These are phyloP conservation scores for Melanchra persicariae DNA, from an alignment of 2,888 invertebrate genomes.

Conservation along the genomic window DNA sequence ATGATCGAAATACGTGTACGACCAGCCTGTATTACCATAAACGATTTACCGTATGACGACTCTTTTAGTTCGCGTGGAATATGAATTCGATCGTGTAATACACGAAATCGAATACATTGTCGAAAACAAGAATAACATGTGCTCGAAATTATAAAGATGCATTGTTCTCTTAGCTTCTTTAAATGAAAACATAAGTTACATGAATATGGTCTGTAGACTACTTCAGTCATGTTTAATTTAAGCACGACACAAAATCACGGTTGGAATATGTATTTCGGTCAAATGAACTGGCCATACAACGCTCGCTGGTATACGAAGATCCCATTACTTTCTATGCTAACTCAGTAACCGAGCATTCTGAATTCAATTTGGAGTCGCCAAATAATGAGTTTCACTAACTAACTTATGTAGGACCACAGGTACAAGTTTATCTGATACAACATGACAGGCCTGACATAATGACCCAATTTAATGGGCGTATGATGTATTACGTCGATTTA, in stretches of 20 bases:
- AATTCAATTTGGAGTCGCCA: slow-evolving; percentile 1
- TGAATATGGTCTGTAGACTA: slow-evolving; percentile 38
- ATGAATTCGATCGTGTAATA: slow-evolving; percentile 84
- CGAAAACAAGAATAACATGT: slow-evolving; percentile 78
- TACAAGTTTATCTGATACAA: slow-evolving; percentile 49
- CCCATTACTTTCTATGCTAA: slow-evolving; percentile 3
- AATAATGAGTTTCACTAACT: slow-evolving; percentile 7
- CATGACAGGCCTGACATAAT: slow-evolving; percentile 60
- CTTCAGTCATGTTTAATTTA: slow-evolving; percentile 38
- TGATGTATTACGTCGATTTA: slow-evolving; percentile 64
- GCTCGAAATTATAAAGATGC: slow-evolving; percentile 75
- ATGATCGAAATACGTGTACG: slow-evolving; percentile 87
- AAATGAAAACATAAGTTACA: slow-evolving; percentile 57
- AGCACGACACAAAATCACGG: slow-evolving; percentile 42
- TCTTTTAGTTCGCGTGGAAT: slow-evolving; percentile 86
- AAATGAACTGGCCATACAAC: slow-evolving; percentile 21
- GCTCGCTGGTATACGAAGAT: background rate
- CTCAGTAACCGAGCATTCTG: background rate
- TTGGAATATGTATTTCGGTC: slow-evolving; percentile 34
- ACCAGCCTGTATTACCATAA: slow-evolving; percentile 85
- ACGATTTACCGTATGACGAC: slow-evolving; percentile 85
- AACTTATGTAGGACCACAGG: background rate
- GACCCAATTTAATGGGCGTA: slow-evolving; percentile 54
- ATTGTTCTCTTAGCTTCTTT: slow-evolving; percentile 74
- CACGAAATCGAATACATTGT: slow-evolving; percentile 85